Base-by-base conservation (phyloP, 1,140 invertebrate species). In the Sitobion miscanthi region DNA sequence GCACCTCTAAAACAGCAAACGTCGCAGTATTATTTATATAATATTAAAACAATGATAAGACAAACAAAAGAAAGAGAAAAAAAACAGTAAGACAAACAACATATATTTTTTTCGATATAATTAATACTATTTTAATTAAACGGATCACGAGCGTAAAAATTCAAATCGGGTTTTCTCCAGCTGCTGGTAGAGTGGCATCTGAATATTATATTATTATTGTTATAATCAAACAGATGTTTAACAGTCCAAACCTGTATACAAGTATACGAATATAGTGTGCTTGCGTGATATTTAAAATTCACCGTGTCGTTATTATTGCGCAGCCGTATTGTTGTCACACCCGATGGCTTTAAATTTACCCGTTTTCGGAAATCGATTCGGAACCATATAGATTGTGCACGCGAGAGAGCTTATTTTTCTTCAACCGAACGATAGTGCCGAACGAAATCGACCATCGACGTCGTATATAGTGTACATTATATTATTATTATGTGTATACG, bases 191-290 rank as follows among this genome's bases (percentile, higher is more conserved):
- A 42, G 42, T 45, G 23, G 7, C 83, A 11, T 86, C 23, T 45
- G 83, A 86, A 86, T 30, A 85, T 69, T n/a, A 45, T 85, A 85
- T 69, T 77, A 85, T 69, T 77, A 35, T 77, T n/a, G 17, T 77
- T 6, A n/a, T 86, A 86, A 86, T 45, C 23, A 86, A 86, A 86
- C 83, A 86, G 83, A 86, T 86, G 83, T 86, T 86, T 25, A 25
- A 86, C 62, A n/a, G 62, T 35, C 1, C 4, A 77, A 77, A 77
- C 30, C 30, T 35, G n/a, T 77, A 17, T 14, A 17, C 14, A 49
- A 49, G 35, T 52, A 54, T 52, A 49, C 7, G 7, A 17, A 17
- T n/a, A 77, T 17, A n/a, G 5, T n/a, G 2, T 69, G 2, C 52
- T 52, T 52, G 0, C 0, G 62, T 20, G 62, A n/a, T 77, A 77